Percentiles rank a stretch among this genome's conserved stretches.
These are phyloP conservation scores for Bos javanicus DNA, from an alignment of 2,113 vertebrate genomes.

Conservation along the genomic window DNA sequence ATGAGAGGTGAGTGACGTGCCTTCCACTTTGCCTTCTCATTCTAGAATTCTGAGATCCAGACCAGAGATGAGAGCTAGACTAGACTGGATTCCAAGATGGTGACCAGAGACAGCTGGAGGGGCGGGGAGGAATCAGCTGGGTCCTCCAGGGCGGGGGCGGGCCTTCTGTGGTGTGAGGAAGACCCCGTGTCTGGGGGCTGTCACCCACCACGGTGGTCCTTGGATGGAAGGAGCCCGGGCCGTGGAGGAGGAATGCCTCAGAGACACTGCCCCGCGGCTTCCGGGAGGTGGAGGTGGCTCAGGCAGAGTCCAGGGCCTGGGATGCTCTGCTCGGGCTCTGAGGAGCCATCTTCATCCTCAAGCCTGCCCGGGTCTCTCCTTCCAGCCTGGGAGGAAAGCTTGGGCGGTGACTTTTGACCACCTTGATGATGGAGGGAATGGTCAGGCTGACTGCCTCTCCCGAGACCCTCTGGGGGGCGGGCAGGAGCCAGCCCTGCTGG, in stretches of 20 bases:
- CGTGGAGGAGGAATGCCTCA: neutral
- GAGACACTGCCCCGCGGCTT: neutral
- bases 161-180: neutral
- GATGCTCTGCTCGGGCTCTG: neutral
- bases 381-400: neutral
- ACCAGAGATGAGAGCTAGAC: neutral
- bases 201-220: neutral
- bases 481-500: accelerated
- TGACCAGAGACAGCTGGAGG: neutral
- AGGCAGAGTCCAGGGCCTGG: neutral
- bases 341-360: neutral
- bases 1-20: too few species aligned
- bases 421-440: neutral
- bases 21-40: neutral
- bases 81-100: neutral
- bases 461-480: neutral
- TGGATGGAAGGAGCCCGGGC: too few species aligned
- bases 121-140: neutral
- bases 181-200: neutral
- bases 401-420: neutral
- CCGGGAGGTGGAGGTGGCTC: too few species aligned
- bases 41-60: neutral
- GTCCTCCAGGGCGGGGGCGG: too few species aligned
- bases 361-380: neutral
- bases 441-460: neutral